phyloP scores from a whole-genome alignment of 2,113 vertebrate species.

The Calidris pygmaea region DNA sequence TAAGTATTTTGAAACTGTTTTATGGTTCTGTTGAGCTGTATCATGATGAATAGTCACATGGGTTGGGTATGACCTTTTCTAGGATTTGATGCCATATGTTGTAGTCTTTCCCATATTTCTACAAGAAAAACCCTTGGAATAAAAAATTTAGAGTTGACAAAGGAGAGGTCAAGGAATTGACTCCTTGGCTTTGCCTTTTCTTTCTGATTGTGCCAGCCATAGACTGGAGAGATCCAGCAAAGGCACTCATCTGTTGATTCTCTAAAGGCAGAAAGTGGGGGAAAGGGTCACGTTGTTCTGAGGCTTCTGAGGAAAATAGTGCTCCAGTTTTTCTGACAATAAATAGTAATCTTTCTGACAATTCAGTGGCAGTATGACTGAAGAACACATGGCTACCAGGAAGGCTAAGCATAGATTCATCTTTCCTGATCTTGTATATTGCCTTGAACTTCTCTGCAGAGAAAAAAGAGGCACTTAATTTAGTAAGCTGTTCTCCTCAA shows the following conservation, averaged over 20 bases:
- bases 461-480: background rate
- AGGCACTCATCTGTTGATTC: background rate
- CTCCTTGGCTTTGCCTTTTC: background rate
- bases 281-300: background rate
- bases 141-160: background rate
- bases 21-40: background rate
- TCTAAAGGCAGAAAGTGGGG: background rate
- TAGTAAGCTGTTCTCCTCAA: background rate
- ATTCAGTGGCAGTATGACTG: background rate
- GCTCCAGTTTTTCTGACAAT: background rate
- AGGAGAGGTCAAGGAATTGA: background rate
- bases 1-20: background rate
- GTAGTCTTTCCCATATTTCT: background rate
- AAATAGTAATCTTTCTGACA: background rate
- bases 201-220: background rate
- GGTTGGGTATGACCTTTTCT: background rate
- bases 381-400: background rate
- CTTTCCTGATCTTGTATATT: background rate
- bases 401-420: background rate
- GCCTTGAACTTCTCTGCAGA: background rate
- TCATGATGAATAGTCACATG: background rate
- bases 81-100: background rate
- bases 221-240: background rate
- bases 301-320: background rate
- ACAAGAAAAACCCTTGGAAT: background rate